Base-by-base conservation (phyloP, 2,113 vertebrate species). In the Tringa solitaria region DNA sequence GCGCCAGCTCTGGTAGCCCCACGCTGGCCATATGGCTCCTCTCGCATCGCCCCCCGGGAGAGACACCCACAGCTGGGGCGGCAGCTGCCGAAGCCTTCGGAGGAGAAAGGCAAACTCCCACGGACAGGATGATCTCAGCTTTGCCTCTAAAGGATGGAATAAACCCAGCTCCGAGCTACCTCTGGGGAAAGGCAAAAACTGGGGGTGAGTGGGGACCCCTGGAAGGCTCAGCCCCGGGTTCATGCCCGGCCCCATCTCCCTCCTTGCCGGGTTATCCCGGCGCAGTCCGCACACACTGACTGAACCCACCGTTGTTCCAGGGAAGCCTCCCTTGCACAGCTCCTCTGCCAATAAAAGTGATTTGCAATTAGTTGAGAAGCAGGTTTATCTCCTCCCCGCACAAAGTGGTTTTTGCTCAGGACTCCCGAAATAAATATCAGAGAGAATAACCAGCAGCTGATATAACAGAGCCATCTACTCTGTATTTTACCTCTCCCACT, bases 341-440 rank as follows among this genome's bases (percentile, higher is more conserved):
- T 83, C 43, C 77, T 84, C 84, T 39, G 79, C 90, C 85, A 63
- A 83, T 60, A 91, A 27, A 48, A 90, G 80, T n/a, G 50, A 93
- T 89, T 96, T 81, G 30, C 74, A 88, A 92, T 95, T 92, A 95
- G 95, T 24, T 82, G 70, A 61, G 51, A n/a, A 28, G 33, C 67
- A 33, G 28, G 12, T 82, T 94, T 94, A 91, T 93, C 93, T 96
- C 92, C 54, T 57, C 54, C 60, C 48, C 0, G 33, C 92, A 87
- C 79, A 48, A 81, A 19, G 76, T 26, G 80, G 6, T 7, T 48
- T 54, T 76, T 35, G 78, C 11, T 4, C 59, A 51, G 82, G 82
- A 56, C 89, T 53, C 84, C 84, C 87, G 94, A 75, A 92, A 85
- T 90, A 85, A 83, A 86, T 87, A 81, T 30, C 28, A 37, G 89